These are phyloP conservation scores for Montipora foliosa DNA, from an alignment of 64 coral and sea anemone species.

Conservation along the genomic window DNA sequence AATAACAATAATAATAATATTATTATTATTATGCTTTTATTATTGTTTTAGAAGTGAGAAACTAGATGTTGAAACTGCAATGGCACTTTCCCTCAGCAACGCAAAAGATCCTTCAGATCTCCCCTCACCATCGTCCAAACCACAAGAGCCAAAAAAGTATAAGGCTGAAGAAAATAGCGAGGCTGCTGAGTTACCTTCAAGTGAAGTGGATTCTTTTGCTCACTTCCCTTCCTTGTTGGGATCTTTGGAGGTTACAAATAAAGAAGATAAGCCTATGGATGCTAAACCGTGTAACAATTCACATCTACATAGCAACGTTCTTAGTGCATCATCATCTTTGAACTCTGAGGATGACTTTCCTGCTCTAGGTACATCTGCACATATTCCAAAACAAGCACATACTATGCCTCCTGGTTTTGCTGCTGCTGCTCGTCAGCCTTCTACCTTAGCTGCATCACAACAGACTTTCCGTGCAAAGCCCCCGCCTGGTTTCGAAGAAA, in stretches of 20 bases:
- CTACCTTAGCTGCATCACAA: slow-evolving; percentile 1
- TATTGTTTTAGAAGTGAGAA: slow-evolving; percentile 34
- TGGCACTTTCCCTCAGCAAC: slow-evolving; percentile 18
- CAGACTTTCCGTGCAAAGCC: slow-evolving; percentile 2
- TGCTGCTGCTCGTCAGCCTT: slow-evolving; percentile 27
- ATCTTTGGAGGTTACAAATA: slow-evolving; percentile 20
- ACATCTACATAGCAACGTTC: neutral
- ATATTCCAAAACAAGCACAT: slow-evolving; percentile 13
- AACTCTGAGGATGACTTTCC: slow-evolving; percentile 55
- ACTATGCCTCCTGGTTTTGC: slow-evolving; percentile 65
- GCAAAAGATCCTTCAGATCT: neutral
- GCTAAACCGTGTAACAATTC: neutral
- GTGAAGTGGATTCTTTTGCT: neutral
- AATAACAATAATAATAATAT: no score
- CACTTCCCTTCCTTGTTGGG: neutral
- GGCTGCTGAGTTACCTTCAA: neutral
- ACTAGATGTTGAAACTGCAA: slow-evolving; percentile 30
- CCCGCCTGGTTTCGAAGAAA: slow-evolving; percentile 53
- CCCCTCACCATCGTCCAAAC: slow-evolving; percentile 49
- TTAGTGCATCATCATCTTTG: neutral
- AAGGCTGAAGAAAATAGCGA: slow-evolving; percentile 17
- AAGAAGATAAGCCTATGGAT: neutral
- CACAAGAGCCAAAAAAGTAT: slow-evolving; percentile 38
- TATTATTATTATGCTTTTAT: neutral
- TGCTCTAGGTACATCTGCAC: slow-evolving; percentile 24